Base-by-base conservation (phyloP, 2,888 invertebrate species). In the Panorpa germanica region DNA sequence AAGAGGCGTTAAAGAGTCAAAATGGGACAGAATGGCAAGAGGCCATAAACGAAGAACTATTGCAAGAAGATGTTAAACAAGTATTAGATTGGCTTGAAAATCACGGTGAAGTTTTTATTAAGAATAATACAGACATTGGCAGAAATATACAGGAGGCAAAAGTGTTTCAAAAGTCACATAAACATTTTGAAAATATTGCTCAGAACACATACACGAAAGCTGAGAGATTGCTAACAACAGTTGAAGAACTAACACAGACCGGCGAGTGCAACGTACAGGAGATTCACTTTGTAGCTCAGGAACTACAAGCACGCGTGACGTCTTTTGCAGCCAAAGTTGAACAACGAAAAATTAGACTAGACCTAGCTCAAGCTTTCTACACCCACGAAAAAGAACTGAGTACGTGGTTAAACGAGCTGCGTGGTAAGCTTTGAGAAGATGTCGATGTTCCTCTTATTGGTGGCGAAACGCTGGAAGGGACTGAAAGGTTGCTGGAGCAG, bases 151-250 rank as follows among this genome's bases (percentile, higher is more conserved):
- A 88, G 51, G 86, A 93, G 54, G 88, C 95, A 25, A 69, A 86
- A 43, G 86, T 90, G 6, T 85, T 95, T 52, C 93, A 95, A 58
- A 93, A 93, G 58, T 93, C 91, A 52, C 95, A 96, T 50, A 90
- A 93, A 55, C 93, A 95, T 56, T 96, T 96, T 51, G 95, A 96
- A 61, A 90, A 88, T 55, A 93, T 96, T 36, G 93, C 93, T 27
- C 62, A 91, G 75, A 96, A 96, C 49, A 96, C 96, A 3, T 95
- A 96, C 48, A 93, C 93, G 34, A 96, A 96, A 60, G 95, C 95
- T 1, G 93, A 95, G 50, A 96, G 96, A 56, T 59, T 96, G 25
- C 62, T 96, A 28, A 78, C 88, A 1, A 95, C 95, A 1, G 95
- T 95, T 0, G 91, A 93, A 46, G 95, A 95, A 52, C 57, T 96